phyloP scores from a whole-genome alignment of 2,113 vertebrate genomes.

The Perca flavescens region DNA sequence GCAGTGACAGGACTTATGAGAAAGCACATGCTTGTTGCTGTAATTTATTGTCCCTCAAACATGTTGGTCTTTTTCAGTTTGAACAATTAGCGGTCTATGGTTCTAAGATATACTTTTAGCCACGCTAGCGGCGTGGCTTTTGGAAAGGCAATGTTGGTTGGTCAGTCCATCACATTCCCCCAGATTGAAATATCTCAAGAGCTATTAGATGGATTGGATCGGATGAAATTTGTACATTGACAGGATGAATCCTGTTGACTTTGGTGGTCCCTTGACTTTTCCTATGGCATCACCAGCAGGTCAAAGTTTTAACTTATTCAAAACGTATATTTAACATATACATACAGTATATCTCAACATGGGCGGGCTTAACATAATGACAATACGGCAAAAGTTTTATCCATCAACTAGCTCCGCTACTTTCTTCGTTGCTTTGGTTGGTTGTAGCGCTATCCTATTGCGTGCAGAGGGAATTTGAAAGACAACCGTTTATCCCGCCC shows the following conservation, averaged over 20 bases:
- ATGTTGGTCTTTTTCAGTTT: neutral
- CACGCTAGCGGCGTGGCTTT: neutral
- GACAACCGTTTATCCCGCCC: too few relatives aligned
- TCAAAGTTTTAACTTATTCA: too few relatives aligned
- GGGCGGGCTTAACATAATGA: too few relatives aligned
- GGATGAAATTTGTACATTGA: neutral
- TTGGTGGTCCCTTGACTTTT: neutral
- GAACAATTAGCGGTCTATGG: neutral
- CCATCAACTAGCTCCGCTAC: too few relatives aligned
- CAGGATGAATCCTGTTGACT: neutral
- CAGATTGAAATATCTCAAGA: neutral
- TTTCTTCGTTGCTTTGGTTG: too few relatives aligned
- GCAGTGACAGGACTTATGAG: neutral
- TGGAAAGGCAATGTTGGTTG: neutral
- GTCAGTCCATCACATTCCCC: neutral
- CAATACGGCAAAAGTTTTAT: too few relatives aligned
- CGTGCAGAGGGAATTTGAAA: too few relatives aligned
- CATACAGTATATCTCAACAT: slow-evolving; percentile 1
- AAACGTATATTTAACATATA: neutral
- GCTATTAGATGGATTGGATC: neutral
- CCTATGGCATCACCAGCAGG: neutral
- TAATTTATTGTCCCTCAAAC: slow-evolving; percentile 17
- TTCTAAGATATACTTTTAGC: neutral
- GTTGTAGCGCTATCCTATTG: too few relatives aligned
- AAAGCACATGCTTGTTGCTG: slow-evolving; percentile 7